Evolutionary conservation across 2,888 invertebrate species (phyloP), one percentile per base, ranked within the genome.

Genomic region (Saturnia japonica): DNA sequence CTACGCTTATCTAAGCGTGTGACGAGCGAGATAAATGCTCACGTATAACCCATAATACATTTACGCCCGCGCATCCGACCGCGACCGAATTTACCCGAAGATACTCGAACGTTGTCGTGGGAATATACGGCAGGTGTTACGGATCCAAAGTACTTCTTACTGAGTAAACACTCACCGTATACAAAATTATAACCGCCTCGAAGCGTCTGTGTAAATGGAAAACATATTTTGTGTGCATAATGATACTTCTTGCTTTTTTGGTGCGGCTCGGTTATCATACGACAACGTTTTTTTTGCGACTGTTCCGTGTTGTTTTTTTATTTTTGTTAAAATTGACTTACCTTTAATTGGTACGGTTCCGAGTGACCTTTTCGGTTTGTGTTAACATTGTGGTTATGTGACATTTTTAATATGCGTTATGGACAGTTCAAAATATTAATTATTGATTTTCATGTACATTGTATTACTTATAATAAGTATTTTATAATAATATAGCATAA

Each of bases 221-320:
- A 92, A 94, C 93, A 93, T 93, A 93, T 93, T 93, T 93, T 93
- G 93, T 94, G 90, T 93, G 91, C 88, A 92, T 93, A 94, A 94
- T 92, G 93, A 94, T 93, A 93, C 91, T 89, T 90, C 87, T 90
- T 85, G 84, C 89, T 90, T 93, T 93, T 93, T 93, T 93, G 91
- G 91, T 90, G 81, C 82, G 86, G 81, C 80, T 85, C 83, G 80
- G 88, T 90, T 93, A 93, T 93, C 91, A 79, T 83, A 78, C 84
- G 87, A 88, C 86, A 85, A 77, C 77, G 82, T 84, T 88, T 91
- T 34, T n/a, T 88, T 91, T 90, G 91, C 91, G 87, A 88, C 77
- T 82, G 79, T 81, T 80, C 80, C 80, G 80, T 80, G 81, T 79
- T 76, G 80, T 83, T 80, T 81, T 82, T 88, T 88, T 90, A 88